These are phyloP conservation scores for Cnemophilus loriae DNA, from an alignment of 2,113 vertebrate genomes.

Conservation along the genomic window DNA sequence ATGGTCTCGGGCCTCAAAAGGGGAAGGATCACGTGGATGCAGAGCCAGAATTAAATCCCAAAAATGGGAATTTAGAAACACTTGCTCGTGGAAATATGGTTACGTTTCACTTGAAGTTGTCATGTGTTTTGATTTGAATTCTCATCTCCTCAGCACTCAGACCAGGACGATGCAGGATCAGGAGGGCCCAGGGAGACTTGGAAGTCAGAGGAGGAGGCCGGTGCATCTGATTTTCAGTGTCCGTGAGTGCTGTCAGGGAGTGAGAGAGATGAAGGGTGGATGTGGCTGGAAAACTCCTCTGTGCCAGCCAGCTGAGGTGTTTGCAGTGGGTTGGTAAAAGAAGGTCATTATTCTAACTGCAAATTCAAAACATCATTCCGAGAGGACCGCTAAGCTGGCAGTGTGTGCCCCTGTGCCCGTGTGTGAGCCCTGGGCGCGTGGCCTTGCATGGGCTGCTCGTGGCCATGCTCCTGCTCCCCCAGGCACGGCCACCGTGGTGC, in stretches of 20 bases:
- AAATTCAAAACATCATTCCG: accelerated
- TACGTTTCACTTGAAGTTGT: background rate
- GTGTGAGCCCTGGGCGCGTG: background rate
- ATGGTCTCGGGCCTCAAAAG: background rate
- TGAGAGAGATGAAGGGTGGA: accelerated
- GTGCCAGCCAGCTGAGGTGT: background rate
- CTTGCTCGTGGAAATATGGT: background rate
- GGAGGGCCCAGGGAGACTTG: background rate
- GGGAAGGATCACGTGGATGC: background rate
- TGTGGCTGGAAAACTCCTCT: background rate
- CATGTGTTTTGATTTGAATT: background rate
- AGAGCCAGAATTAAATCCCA: background rate
- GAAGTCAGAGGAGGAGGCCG: accelerated
- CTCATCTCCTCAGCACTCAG: background rate
- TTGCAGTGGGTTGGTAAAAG: background rate
- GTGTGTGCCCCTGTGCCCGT: background rate
- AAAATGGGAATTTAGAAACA: background rate
- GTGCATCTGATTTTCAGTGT: background rate
- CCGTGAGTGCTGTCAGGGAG: accelerated
- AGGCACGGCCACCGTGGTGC: accelerated
- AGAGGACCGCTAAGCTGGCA: background rate
- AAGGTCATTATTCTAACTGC: background rate
- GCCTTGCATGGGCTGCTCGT: accelerated
- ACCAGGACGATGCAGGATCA: accelerated
- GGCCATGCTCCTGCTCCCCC: accelerated